Base-by-base conservation (phyloP, 2,797 vertebrate species). In the Enteromius radiatus region DNA sequence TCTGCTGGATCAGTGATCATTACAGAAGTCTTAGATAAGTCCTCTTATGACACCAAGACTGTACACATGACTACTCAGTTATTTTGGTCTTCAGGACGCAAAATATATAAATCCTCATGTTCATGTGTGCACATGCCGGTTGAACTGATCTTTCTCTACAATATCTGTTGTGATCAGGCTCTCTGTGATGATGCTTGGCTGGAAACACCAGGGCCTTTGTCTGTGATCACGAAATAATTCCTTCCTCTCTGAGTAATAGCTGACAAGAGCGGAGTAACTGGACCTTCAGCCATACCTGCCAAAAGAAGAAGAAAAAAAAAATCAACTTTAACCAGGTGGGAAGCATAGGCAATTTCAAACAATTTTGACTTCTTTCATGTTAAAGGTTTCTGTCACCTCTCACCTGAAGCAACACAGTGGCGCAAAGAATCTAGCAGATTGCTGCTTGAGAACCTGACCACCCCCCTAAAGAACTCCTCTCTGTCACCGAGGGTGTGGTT, bases 151-250 rank as follows among this genome's bases (percentile, higher is more conserved):
- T 17, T 68, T 21, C 4, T 68, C 23, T 10, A 14, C 15, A 41
- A 33, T 8, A 28, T 31, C 14, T 45, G 21, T 36, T 36, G 17
- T 67, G 6, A 70, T 93, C 75, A 92, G 43, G 83, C 81, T 79
- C 85, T 91, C 54, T 87, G 84, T 85, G 84, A 88, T 61, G 74
- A 75, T 63, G 84, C 88, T 80, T 87, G 90, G 85, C 86, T 84
- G 14, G 89, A 43, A 52, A 79, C 28, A 15, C 81, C 64, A 49
- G 84, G 28, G 83, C 90, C 92, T 87, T 94, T 97, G 75, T 99
- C 97, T 87, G 91, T 95, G 88, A 99, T 95, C 89, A 95, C 95
- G 92, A 98, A 99, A 87, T 95, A 93, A 92, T 99, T 99, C 87
- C 93, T 97, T 88, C 95, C 95, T 92, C 95, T 97, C 5, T 91